These are phyloP conservation scores for Pseudoips prasinana DNA, from an alignment of 2,888 invertebrate genomes.

Conservation along the genomic window DNA sequence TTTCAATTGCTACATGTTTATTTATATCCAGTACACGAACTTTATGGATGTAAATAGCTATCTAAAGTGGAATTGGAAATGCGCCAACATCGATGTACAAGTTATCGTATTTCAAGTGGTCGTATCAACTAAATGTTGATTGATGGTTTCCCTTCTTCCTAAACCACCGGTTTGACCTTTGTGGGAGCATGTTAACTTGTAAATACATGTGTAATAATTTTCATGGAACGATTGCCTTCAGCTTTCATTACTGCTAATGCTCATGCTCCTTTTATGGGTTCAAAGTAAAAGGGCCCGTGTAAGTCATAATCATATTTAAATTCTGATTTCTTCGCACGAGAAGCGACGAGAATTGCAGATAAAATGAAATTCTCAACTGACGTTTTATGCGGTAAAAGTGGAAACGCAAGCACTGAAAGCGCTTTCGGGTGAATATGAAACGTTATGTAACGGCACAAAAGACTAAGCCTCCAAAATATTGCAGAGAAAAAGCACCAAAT, in stretches of 20 bases:
- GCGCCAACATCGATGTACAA: slow-evolving; percentile 63
- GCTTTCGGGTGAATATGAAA: slow-evolving; percentile 13
- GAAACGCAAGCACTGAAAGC: slow-evolving; percentile 15
- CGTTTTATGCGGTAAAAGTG: slow-evolving; percentile 15
- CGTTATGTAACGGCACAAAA: no score
- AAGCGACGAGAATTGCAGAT: slow-evolving; percentile 5
- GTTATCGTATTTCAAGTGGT: slow-evolving; percentile 70
- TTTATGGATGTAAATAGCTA: slow-evolving; percentile 31
- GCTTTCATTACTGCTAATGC: no score
- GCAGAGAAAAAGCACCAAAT: no score
- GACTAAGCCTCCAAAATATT: no score
- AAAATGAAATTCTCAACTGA: slow-evolving; percentile 11
- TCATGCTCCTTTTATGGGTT: no score
- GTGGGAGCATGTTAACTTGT: slow-evolving; percentile 41
- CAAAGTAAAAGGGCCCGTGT: slow-evolving; percentile 8
- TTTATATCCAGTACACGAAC: slow-evolving; percentile 30
- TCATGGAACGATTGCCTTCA: no score
- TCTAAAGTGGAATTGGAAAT: slow-evolving; percentile 58
- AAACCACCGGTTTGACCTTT: slow-evolving; percentile 58
- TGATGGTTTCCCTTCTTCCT: slow-evolving; percentile 64
- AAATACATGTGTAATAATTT: slow-evolving; percentile 41
- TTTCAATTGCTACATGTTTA: slow-evolving; percentile 19
- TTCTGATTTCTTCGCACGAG: slow-evolving; percentile 10
- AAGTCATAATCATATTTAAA: slow-evolving; percentile 12
- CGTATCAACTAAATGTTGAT: slow-evolving; percentile 71